These are phyloP conservation scores for Lepisosteus oculatus DNA, from an alignment of 2,113 vertebrate genomes.

Conservation along the genomic window DNA sequence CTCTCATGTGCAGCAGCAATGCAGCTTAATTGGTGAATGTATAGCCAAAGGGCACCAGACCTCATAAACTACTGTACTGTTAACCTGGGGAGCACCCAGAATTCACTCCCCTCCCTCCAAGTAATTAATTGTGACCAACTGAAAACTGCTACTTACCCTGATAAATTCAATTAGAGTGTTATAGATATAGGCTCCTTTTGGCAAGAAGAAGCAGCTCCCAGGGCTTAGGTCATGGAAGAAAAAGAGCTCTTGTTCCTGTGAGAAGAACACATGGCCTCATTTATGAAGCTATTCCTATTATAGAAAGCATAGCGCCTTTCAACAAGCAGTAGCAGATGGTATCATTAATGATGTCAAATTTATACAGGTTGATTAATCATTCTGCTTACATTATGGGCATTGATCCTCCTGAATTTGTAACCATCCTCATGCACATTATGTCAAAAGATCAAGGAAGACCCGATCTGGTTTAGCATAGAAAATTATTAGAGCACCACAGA, in stretches of 20 bases:
- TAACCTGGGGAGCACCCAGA: too few relatives aligned
- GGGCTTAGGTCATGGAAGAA: constrained; percentile 98
- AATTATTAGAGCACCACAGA: too few relatives aligned
- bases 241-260: constrained; percentile 94
- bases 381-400: background rate
- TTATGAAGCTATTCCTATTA: background rate
- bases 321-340: constrained; percentile 32
- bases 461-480: too few relatives aligned
- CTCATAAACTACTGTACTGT: too few relatives aligned
- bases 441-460: too few relatives aligned
- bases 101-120: too few relatives aligned
- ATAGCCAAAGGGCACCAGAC: too few relatives aligned
- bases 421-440: too few relatives aligned
- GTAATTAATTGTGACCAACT: background rate
- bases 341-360: constrained; percentile 35
- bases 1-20: too few relatives aligned
- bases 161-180: constrained; percentile 88
- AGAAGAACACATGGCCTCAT: constrained; percentile 2
- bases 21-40: too few relatives aligned
- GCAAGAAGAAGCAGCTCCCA: constrained; percentile 96
- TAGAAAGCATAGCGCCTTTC: constrained; percentile 5
- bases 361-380: constrained; percentile 24
- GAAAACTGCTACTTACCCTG: constrained; percentile 69
- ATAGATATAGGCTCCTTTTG: constrained; percentile 92
- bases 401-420: background rate